phyloP scores from a whole-genome alignment of 2,113 vertebrate species.

The Thalassoma bifasciatum region DNA sequence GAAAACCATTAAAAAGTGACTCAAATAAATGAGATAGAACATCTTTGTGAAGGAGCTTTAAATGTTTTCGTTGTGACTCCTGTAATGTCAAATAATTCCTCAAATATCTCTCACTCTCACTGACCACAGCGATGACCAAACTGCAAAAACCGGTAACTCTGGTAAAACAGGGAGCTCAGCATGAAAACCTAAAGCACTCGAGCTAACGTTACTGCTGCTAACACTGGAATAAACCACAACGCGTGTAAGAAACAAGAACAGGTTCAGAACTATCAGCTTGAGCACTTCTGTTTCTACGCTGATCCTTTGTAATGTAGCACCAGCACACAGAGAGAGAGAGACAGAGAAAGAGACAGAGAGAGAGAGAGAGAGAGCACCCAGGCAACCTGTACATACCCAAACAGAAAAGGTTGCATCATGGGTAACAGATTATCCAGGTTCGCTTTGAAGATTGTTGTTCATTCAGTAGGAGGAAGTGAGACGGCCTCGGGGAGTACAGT shows the following conservation, averaged over 20 bases:
- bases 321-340: slow-evolving; percentile 73
- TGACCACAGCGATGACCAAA: slow-evolving; percentile 47
- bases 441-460: slow-evolving; percentile 83
- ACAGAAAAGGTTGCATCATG: slow-evolving; percentile 81
- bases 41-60: not conserved
- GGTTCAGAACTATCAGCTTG: slow-evolving; percentile 16
- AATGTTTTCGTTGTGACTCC: not conserved
- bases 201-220: slow-evolving; percentile 34
- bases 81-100: not conserved
- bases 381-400: slow-evolving; percentile 77
- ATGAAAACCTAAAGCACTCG: slow-evolving; percentile 26
- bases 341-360: slow-evolving; percentile 34
- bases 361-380: slow-evolving; percentile 46
- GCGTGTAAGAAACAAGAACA: not conserved
- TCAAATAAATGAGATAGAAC: not conserved
- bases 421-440: slow-evolving; percentile 84
- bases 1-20: not conserved
- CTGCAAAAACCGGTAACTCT: slow-evolving; percentile 33
- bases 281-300: slow-evolving; percentile 34
- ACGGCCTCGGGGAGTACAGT: slow-evolving; percentile 47
- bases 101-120: not conserved
- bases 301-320: slow-evolving; percentile 80
- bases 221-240: not conserved
- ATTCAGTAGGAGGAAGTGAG: slow-evolving; percentile 73
- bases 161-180: slow-evolving; percentile 39